Base-by-base conservation (phyloP, 2,888 invertebrate species). In the Congeria kusceri region DNA sequence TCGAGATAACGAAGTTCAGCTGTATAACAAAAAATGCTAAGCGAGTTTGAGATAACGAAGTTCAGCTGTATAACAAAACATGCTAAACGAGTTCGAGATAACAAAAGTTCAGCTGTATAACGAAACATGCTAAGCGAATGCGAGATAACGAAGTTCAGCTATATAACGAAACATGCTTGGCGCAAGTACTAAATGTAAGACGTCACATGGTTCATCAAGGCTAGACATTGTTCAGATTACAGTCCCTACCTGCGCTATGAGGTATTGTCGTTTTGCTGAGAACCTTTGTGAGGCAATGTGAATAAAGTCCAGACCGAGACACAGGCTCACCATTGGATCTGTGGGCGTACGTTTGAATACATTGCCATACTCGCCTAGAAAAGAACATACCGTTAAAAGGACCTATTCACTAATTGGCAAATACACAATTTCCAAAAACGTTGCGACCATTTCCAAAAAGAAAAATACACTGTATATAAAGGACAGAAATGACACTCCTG, bases 241-340 rank as follows among this genome's bases (percentile, higher is more conserved):
- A 9, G 3, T 13, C 9, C 39, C 3, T 73, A 93, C 96, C 94
- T 97, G 97, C 25, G 96, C 94, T 28, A 96, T 95, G 7, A 97
- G 94, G 67, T 96, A 95, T 91, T 97, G 96, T 90, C 96, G 96
- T 87, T 96, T 96, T 4, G 96, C 95, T 1, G 96, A 95, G 89
- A 96, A 96, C 92, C 97, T 97, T 92, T 98, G 98, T 70, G 96
- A 96, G 1, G 96, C 96, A 94, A 98, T 95, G 90, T 97, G 97
- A 84, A 96, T 94, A 88, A 96, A 96, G 46, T 96, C 96, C 3
- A 97, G 95, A 0, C 96, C 96, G 81, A 97, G 95, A 87, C 97
- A 95, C 72, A 98, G 94, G 23, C 96, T 96, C 23, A 96, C 94
- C 80, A 97, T 93, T 0, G 97, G 95, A 87, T 96, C 95, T 18